These are phyloP conservation scores for Phenganax stokvisi DNA, from an alignment of 92 coral and sea anemone species.

Conservation along the genomic window DNA sequence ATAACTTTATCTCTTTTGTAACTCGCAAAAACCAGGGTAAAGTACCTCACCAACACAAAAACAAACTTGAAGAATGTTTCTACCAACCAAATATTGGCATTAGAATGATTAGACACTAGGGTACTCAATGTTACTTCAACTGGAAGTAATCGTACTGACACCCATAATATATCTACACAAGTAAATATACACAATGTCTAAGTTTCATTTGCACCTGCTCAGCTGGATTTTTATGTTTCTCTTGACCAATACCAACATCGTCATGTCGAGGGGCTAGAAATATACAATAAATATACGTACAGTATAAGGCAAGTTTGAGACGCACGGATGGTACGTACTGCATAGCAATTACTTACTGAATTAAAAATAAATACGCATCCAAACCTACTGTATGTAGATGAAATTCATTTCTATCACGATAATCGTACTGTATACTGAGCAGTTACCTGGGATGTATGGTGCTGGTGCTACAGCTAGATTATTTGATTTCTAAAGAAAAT, in stretches of 20 bases:
- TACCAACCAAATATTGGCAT: too few relatives aligned
- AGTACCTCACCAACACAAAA: too few relatives aligned
- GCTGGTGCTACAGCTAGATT: conserved; percentile 23
- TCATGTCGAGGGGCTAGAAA: not conserved
- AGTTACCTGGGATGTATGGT: conserved; percentile 18
- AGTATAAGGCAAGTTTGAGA: not conserved
- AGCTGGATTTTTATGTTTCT: conserved; percentile 18
- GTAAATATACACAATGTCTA: not conserved
- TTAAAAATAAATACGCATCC: not conserved
- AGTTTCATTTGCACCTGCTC: conserved; percentile 49
- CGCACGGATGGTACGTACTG: not conserved
- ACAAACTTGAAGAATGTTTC: too few relatives aligned
- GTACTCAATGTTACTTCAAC: too few relatives aligned
- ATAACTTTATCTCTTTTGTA: not conserved
- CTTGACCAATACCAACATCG: conserved; percentile 35
- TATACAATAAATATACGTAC: not conserved
- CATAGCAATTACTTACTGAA: too few relatives aligned
- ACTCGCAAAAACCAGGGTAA: not conserved
- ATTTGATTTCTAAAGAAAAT: conserved; percentile 20
- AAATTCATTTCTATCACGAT: too few relatives aligned
- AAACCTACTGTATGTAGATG: not conserved
- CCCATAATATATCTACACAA: not conserved
- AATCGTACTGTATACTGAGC: not conserved
- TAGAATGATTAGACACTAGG: too few relatives aligned
- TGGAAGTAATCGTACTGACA: too few relatives aligned